Evolutionary conservation across 2,888 invertebrate genomes (phyloP), one percentile per base, ranked within the genome.

Genomic region (Plagodis pulveraria): DNA sequence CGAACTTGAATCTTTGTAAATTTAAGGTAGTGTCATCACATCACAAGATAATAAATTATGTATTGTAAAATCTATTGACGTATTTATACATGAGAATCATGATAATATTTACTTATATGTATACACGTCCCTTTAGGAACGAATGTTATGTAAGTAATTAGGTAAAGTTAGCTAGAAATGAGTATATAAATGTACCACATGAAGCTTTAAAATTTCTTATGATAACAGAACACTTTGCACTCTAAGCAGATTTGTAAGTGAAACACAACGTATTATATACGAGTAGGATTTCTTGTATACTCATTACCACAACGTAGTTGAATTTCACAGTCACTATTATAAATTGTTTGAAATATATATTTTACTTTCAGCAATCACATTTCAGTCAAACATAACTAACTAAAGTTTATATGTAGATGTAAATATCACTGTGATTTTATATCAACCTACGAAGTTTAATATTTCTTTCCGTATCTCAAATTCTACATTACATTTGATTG

Each of bases 191-290:
- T 74, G 86, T 92, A 91, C 91, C 92, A 92, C 92, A 89, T 85
- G 85, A 91, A 92, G 92, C 92, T 92, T 92, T 92, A 92, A 92
- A 86, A 91, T 88, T 89, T 91, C 92, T 92, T 92, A 92, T 92
- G 92, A 92, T 85, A 87, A 89, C 22, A 22, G 1, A 22, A 22
- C 91, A 89, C 89, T 89, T 67, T 85, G 91, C 92, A 92, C 92
- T 85, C 76, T 90, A 87, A 86, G 87, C 90, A 86, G 85, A 84
- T 78, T 80, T 82, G 77, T 87, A 87, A 84, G 83, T 84, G 76
- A 84, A 83, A 83, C 86, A 76, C 76, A 73, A 72, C 74, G 66
- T 83, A 72, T 80, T 52, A 52, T 10, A 8, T 40, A 40, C 56
- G 59, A 44, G 62, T 63, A 76, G 72, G 58, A 78, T 74, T 75